Evolutionary conservation across 2,888 invertebrate species (phyloP).

Genomic region (Hoplodrina blanda): DNA sequence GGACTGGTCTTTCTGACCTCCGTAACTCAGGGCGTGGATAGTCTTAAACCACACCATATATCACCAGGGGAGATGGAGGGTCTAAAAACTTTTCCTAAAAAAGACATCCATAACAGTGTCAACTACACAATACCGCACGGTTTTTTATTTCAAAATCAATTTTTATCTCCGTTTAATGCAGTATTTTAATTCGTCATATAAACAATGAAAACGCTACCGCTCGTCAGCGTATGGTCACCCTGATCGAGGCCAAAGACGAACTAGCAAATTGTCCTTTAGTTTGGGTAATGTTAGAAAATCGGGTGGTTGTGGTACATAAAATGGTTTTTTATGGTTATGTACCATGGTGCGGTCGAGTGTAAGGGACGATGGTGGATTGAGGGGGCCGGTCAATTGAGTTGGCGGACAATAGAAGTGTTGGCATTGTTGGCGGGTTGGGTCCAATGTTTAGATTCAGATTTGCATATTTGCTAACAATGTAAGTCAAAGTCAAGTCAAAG

Average conservation of each 20-base stretch:
- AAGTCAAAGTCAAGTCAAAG: too few relatives aligned
- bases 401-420: constrained; percentile 10
- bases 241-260: constrained; percentile 32
- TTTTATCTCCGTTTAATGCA: too few relatives aligned
- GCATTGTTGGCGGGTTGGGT: not conserved
- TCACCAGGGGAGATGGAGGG: too few relatives aligned
- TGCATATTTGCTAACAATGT: too few relatives aligned
- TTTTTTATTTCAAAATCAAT: too few relatives aligned
- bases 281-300: constrained; percentile 31
- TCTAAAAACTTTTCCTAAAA: too few relatives aligned
- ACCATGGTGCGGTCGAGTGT: constrained; percentile 30
- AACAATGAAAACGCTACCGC: constrained; percentile 11
- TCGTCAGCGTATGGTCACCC: not conserved
- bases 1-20: too few relatives aligned
- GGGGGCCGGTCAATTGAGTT: constrained; percentile 27
- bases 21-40: too few relatives aligned
- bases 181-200: too few relatives aligned
- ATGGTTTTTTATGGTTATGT: constrained; percentile 43
- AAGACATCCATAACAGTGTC: too few relatives aligned
- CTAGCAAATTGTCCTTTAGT: constrained; percentile 55
- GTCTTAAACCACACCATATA: too few relatives aligned
- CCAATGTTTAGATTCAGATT: not conserved
- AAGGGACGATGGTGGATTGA: constrained; percentile 24
- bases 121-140: too few relatives aligned
- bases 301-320: constrained; percentile 50